These are phyloP conservation scores for Microcebus griseorufus DNA, from an alignment of 2,113 vertebrate genomes.

Conservation along the genomic window DNA sequence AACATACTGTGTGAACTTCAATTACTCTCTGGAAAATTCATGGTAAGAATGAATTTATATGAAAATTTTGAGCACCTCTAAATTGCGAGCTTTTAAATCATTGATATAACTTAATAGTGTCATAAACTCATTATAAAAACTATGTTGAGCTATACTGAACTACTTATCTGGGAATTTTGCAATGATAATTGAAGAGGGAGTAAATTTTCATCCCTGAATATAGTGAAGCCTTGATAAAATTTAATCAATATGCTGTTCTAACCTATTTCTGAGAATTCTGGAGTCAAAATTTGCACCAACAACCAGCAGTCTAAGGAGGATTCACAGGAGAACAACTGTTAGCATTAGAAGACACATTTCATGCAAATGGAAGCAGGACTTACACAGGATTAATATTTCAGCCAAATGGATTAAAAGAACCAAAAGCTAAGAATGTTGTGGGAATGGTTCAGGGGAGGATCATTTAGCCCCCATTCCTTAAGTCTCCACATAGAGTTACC, in stretches of 20 bases:
- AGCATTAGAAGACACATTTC: background rate
- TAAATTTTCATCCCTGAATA: background rate
- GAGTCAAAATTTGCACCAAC: background rate
- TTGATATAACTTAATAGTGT: background rate
- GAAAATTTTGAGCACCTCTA: background rate
- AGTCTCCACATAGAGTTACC: background rate
- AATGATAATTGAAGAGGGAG: background rate
- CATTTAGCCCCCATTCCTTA: background rate
- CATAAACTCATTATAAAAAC: background rate
- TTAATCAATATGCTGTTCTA: constrained; percentile 13
- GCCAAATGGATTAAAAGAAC: background rate
- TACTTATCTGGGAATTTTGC: background rate
- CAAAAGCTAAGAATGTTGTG: background rate
- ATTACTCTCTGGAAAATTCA: background rate
- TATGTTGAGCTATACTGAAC: background rate
- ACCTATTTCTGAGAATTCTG: background rate
- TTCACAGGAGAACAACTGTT: background rate
- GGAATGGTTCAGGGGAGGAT: background rate
- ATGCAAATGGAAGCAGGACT: background rate
- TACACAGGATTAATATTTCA: background rate
- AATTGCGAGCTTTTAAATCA: background rate
- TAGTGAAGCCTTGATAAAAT: background rate
- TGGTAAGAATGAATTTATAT: background rate
- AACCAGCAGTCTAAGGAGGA: background rate
- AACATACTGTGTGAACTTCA: background rate